Base-by-base conservation (phyloP, 1,140 invertebrate genomes). In the Achatina immaculata region DNA sequence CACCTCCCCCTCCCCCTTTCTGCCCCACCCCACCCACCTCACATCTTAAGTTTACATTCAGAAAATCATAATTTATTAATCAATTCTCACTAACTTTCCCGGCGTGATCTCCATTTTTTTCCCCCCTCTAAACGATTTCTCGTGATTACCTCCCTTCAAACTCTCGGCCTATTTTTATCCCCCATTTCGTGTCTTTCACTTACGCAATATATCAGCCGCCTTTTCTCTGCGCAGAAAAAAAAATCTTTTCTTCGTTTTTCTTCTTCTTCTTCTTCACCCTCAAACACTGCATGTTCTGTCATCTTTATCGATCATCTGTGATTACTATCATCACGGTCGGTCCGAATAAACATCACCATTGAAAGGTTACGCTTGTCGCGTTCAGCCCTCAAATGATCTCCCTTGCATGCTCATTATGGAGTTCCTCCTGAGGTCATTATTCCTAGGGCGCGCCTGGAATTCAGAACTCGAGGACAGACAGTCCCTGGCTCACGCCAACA, bases 291-390 rank as follows among this genome's bases (percentile, higher is more conserved):
- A n/a, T 58, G 21, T 58, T 58, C 55, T 58, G 55, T 58, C 55
- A 58, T 58, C 55, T 58, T 58, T 58, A 58, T 58, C 55, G 55
- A 58, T n/a, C 55, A 14, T 58, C 9, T 58, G 4, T 58, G 55
- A 58, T 58, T 58, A 58, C 55, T 58, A 58, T 24, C 55, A 58
- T 58, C 55, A n/a, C 55, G 6, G 55, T 24, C 11, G 55, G 55
- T 4, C 7, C 55, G 55, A 69, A 69, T 36, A 69, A 69, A 38
- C 14, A 69, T 69, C 34, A 34, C 40, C 34, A 34, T 69, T 38
- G 34, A 69, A 31, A 11, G 7, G 34, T 69, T 38, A 69, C 40
- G 9, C 34, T 69, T 38, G 40, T 69, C 19, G 14, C 24, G 40
- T 34, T 6, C 16, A 34, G 34, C 19, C 34, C 24, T 9, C 34